Evolutionary conservation across 2,888 invertebrate genomes (phyloP), one percentile per base, ranked within the genome.

Genomic region (Stratiomys singularior): DNA sequence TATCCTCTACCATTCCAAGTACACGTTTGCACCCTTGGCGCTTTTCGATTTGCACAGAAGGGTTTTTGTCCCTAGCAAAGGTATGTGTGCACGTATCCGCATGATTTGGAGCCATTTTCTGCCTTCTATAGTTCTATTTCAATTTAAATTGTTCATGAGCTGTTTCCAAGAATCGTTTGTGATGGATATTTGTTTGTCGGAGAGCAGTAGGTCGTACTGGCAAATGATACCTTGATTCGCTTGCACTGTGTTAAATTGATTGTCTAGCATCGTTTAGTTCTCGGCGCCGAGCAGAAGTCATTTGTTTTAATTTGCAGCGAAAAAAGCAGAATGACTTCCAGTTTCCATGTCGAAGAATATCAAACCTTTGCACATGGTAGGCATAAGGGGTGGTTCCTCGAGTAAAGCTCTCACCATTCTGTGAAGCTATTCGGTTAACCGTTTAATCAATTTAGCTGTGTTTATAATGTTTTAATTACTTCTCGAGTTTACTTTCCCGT

Each of bases 241-340:
- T 28, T 60, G 67, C 60, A 58, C 72, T 66, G 67, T 67, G 74
- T 77, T 79, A 79, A 79, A 77, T 79, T 76, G 77, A 79, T 79
- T 79, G 77, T 58, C 52, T 74, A 72, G 77, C 77, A 64, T 74
- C 74, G 67, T 78, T 74, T 79, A 77, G 66, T 76, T 67, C 78
- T 44, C 67, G 74, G 56, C 47, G 76, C 67, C 63, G 23, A 64
- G 66, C 63, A 76, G 76, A 56, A 66, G 78, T 67, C 74, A 74
- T 78, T 78, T 78, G 66, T 78, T 78, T 78, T 78, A 78, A 78
- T 78, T 78, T 78, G 66, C 74, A 78, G 76, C 27, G 69, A 74
- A 72, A 27, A 28, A 47, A 30, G 47, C 27, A 56, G 37, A 46
- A 30, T 37, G 47, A 47, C 15, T 25, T 69, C 69, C 13, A 47